Conservation (phyloP, 1,140 invertebrate species). For the Ditylenchus dipsaci region DNA sequence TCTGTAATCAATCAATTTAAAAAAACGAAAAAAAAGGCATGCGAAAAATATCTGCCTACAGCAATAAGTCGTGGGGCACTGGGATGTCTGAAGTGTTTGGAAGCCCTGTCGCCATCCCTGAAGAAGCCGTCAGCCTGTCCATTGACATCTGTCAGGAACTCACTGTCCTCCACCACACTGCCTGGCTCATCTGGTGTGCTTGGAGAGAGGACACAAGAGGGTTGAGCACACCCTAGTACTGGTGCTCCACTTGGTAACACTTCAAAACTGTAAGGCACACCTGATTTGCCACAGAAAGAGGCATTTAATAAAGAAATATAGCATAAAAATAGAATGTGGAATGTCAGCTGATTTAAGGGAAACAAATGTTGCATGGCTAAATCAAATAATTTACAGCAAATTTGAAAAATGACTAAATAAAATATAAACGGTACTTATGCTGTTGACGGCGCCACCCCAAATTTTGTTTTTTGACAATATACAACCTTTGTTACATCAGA, state of each 20-base stretch:
- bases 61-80: slow-evolving; percentile 45
- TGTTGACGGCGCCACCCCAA: no score
- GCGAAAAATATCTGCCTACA: slow-evolving; percentile 8
- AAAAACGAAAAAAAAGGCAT: neutral
- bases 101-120: slow-evolving; percentile 48
- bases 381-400: no score
- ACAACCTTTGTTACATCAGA: no score
- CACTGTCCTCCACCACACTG: slow-evolving; percentile 40
- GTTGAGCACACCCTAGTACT: slow-evolving; percentile 54
- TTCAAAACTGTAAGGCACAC: slow-evolving; percentile 52
- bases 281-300: slow-evolving; percentile 50
- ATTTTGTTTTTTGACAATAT: no score
- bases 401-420: no score
- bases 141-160: slow-evolving; percentile 44
- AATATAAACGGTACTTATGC: no score
- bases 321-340: no score
- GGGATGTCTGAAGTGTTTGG: slow-evolving; percentile 39
- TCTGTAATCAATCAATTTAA: slow-evolving; percentile 22
- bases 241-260: slow-evolving; percentile 47
- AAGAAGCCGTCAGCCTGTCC: slow-evolving; percentile 54
- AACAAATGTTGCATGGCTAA: no score
- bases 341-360: no score
- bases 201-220: slow-evolving; percentile 45
- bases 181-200: slow-evolving; percentile 35
- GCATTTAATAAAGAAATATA: neutral